phyloP scores from a whole-genome alignment of 2,888 invertebrate genomes.

The Scaptomyza reducta region DNA sequence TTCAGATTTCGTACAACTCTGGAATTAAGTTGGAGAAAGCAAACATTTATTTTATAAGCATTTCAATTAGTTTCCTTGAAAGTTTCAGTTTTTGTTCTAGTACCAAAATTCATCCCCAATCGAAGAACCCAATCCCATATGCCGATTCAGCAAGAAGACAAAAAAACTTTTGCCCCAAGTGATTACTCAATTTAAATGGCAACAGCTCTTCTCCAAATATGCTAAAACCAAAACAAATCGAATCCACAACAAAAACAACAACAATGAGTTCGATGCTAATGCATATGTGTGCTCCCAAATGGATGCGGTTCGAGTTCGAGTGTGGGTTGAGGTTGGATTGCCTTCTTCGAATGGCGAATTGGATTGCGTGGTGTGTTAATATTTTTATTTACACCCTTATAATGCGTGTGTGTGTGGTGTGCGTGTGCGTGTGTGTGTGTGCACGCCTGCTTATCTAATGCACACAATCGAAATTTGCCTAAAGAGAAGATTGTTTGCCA shows the following conservation, averaged over 20 bases:
- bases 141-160: constrained; percentile 25
- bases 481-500: constrained; percentile 31
- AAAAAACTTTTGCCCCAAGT: constrained; percentile 66
- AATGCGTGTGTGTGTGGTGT: constrained; percentile 51
- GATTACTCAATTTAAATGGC: constrained; percentile 81
- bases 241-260: constrained; percentile 55
- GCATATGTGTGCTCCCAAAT: constrained; percentile 63
- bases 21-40: not conserved
- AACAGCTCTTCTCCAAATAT: constrained; percentile 31
- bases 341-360: too few relatives aligned
- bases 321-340: constrained; percentile 36
- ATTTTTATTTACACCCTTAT: constrained; percentile 81
- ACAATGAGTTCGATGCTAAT: constrained; percentile 70
- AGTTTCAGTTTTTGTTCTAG: too few relatives aligned
- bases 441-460: constrained; percentile 60
- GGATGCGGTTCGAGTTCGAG: constrained; percentile 39
- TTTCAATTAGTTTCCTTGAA: too few relatives aligned
- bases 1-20: not conserved
- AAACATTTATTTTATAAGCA: not conserved
- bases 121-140: constrained; percentile 35
- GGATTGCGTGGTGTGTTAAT: constrained; percentile 57
- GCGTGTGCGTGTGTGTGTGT: constrained; percentile 54
- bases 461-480: constrained; percentile 71
- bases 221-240: constrained; percentile 47
- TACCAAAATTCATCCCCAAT: too few relatives aligned